Percentiles rank a stretch among this genome's conserved stretches.
Conservation (phyloP, 64 coral and sea anemone genomes). For the Platygyra sinensis region DNA sequence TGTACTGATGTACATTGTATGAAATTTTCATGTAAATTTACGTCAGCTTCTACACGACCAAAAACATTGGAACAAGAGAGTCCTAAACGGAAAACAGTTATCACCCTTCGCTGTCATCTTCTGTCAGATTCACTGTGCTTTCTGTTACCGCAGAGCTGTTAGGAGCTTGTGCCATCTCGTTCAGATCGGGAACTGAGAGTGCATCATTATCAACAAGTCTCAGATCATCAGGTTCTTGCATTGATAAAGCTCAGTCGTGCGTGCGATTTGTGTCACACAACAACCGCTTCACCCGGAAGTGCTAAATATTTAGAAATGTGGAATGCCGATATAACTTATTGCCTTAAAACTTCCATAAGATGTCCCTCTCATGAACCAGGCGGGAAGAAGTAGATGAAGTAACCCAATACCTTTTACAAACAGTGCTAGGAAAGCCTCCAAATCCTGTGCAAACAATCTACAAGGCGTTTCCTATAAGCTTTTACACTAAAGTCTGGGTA, state of each 20-base stretch:
- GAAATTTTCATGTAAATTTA: too few relatives aligned
- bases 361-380: neutral
- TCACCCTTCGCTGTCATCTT: slow-evolving; percentile 15
- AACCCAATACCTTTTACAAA: neutral
- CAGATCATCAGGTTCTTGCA: slow-evolving; percentile 17
- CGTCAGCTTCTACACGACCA: too few relatives aligned
- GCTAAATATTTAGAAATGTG: neutral
- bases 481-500: neutral
- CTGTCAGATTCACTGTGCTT: slow-evolving; percentile 14
- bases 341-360: neutral
- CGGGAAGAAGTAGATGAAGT: neutral
- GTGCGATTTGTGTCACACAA: neutral
- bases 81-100: neutral
- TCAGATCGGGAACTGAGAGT: neutral
- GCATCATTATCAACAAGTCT: neutral
- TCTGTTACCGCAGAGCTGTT: neutral
- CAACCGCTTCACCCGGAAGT: neutral
- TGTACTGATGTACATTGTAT: too few relatives aligned
- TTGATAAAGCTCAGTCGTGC: neutral
- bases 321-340: neutral
- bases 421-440: neutral
- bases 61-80: too few relatives aligned
- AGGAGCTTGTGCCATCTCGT: slow-evolving; percentile 10
- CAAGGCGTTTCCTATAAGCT: slow-evolving; percentile 29
- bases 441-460: neutral